These are phyloP conservation scores for Hypolimnas misippus DNA, from an alignment of 2,888 invertebrate genomes.

Conservation along the genomic window DNA sequence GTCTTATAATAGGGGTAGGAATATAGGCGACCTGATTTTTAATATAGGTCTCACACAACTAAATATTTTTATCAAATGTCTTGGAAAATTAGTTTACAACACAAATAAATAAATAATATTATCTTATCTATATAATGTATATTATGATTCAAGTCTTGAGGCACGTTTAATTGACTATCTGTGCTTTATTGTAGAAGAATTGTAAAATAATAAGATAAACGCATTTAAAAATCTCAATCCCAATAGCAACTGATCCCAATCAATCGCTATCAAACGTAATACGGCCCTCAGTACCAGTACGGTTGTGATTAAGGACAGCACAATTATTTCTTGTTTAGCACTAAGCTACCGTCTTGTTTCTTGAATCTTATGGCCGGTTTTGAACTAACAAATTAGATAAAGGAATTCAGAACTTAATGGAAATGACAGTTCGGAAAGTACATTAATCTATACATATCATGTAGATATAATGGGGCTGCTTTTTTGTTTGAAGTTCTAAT, in stretches of 20 bases:
- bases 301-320: constrained; percentile 61
- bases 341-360: constrained; percentile 33
- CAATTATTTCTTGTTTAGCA: constrained; percentile 43
- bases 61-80: too few relatives aligned
- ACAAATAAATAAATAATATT: too few relatives aligned
- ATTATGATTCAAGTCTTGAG: too few relatives aligned
- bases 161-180: too few relatives aligned
- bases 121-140: too few relatives aligned
- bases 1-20: too few relatives aligned
- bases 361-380: constrained; percentile 21
- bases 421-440: background rate
- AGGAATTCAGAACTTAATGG: constrained; percentile 15
- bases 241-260: constrained; percentile 11
- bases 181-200: too few relatives aligned
- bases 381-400: constrained; percentile 15
- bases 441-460: background rate
- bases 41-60: too few relatives aligned
- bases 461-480: background rate
- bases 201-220: too few relatives aligned
- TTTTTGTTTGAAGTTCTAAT: background rate
- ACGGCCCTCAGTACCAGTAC: constrained; percentile 44
- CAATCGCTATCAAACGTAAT: constrained; percentile 47
- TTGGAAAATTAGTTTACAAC: too few relatives aligned
- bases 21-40: too few relatives aligned
- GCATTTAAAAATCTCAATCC: too few relatives aligned